A percentile compares a stretch with the other conserved stretches of the same genome.
phyloP scores from a whole-genome alignment of 2,797 vertebrate species.

The Platyrinchus mystaceus region DNA sequence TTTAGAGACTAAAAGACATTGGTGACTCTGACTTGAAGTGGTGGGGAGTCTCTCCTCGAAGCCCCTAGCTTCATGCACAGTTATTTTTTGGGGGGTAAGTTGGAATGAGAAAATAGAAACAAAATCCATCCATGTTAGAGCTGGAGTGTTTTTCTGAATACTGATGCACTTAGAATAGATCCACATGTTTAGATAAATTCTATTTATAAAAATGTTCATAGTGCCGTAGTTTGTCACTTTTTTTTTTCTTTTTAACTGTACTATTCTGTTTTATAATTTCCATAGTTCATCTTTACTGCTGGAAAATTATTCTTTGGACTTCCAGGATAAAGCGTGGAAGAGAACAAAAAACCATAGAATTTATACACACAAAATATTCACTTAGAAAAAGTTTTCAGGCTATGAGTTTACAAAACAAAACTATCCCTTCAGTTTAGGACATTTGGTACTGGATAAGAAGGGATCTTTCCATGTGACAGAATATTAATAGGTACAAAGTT shows the following conservation, averaged over 20 bases:
- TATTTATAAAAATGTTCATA: neutral
- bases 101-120: neutral
- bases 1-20: neutral
- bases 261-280: neutral
- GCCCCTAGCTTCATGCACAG: neutral
- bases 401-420: neutral
- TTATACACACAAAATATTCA: neutral
- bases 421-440: neutral
- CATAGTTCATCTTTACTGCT: neutral
- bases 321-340: neutral
- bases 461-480: neutral
- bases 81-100: neutral
- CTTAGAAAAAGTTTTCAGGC: neutral
- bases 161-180: neutral
- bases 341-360: neutral
- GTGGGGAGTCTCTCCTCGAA: neutral
- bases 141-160: neutral
- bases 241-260: neutral
- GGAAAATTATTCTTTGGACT: neutral
- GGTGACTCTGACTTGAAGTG: neutral
- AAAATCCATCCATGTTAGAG: neutral
- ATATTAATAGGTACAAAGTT: neutral
- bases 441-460: neutral
- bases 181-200: neutral
- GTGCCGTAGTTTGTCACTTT: neutral